A percentile compares a stretch with the other conserved stretches of the same genome.
Evolutionary conservation across 1,140 invertebrate species (phyloP).

Genomic region (Coelopa frigida): DNA sequence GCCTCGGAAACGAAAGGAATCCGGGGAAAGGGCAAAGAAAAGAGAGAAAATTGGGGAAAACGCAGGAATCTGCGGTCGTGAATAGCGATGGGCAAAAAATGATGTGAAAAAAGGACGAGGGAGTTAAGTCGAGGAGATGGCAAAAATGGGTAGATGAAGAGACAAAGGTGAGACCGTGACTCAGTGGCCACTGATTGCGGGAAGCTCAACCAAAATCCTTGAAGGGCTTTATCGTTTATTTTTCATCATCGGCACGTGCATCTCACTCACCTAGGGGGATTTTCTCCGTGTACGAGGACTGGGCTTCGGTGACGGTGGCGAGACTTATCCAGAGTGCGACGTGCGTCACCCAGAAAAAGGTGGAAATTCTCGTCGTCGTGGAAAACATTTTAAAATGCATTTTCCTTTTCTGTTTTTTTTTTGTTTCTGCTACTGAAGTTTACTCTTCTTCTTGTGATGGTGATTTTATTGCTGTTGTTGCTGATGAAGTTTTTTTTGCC

Average conservation of each 20-base stretch:
- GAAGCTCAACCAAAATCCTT: neutral
- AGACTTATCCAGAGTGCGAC: slow-evolving; percentile 1
- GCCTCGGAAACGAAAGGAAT: too few species aligned
- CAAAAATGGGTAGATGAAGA: neutral
- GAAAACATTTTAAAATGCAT: slow-evolving; percentile 31
- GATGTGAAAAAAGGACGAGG: neutral
- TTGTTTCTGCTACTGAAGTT: slow-evolving; percentile 6
- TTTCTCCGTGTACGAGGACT: slow-evolving; percentile 44
- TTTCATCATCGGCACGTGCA: neutral
- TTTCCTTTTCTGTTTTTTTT: slow-evolving; percentile 14
- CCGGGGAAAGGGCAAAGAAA: too few species aligned
- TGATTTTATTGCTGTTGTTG: slow-evolving; percentile 17
- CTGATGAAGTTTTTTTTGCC: too few species aligned
- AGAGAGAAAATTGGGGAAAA: too few species aligned
- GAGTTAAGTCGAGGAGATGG: neutral
- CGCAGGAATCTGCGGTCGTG: too few species aligned
- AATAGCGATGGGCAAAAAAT: too few species aligned
- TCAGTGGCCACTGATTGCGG: neutral
- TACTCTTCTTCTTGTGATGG: slow-evolving; percentile 22
- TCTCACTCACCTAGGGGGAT: slow-evolving; percentile 42
- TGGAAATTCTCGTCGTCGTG: slow-evolving; percentile 27
- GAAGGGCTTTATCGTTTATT: neutral
- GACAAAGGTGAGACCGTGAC: neutral
- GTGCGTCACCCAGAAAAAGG: slow-evolving; percentile 33
- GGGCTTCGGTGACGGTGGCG: slow-evolving; percentile 19